Evolutionary conservation across 2,888 invertebrate genomes (phyloP).

Genomic region (Sminthurinus aureus): DNA sequence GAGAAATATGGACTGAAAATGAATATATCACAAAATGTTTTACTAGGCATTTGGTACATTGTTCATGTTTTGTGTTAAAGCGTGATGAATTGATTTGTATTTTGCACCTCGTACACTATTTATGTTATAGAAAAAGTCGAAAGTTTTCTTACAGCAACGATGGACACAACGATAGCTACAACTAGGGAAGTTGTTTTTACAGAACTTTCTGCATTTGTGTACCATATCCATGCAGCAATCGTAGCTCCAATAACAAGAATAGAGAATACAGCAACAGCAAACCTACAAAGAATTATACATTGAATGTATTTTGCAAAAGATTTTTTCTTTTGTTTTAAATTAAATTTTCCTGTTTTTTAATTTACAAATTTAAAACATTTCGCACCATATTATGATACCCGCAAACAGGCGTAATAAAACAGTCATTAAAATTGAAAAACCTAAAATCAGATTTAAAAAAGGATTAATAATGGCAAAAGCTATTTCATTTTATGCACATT

Average conservation of each 20-base stretch:
- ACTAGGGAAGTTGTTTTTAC: conserved; percentile 13
- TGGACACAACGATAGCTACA: conserved; percentile 60
- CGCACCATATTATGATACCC: conserved; percentile 70
- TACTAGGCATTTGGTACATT: not conserved
- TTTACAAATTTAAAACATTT: no score
- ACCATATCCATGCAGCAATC: conserved; percentile 68
- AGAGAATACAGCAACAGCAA: conserved; percentile 67
- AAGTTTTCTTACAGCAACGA: conserved; percentile 66
- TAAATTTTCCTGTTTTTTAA: no score
- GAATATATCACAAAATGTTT: not conserved
- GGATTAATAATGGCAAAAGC: not conserved
- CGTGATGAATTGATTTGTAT: not conserved
- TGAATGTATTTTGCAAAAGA: no score
- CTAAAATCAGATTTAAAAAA: conserved; percentile 61
- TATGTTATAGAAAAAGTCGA: not conserved
- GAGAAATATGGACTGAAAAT: conserved; percentile 65
- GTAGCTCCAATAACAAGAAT: conserved; percentile 67
- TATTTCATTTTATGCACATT: not conserved
- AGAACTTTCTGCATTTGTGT: not conserved
- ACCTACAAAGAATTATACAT: no score
- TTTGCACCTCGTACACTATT: not conserved
- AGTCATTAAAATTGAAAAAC: conserved; percentile 67
- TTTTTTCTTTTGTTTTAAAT: no score
- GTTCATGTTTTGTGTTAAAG: not conserved
- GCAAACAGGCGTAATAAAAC: conserved; percentile 69